A percentile compares a stretch with the other conserved stretches of the same genome.
Conservation (phyloP, 1,140 invertebrate genomes). For the Calephelis virginiensis region DNA sequence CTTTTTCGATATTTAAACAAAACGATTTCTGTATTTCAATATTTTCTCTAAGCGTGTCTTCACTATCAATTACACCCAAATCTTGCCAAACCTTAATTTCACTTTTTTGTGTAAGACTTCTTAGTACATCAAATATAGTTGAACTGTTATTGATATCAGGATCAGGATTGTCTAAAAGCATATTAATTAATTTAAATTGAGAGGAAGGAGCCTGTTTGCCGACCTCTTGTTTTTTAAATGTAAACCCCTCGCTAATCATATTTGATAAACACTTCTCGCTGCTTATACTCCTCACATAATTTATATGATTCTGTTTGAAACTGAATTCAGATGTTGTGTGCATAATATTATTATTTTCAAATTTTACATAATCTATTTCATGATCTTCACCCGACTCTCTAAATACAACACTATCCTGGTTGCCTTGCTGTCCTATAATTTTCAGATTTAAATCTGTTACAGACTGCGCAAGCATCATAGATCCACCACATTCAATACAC, state of each 20-base stretch:
- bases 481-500: slow-evolving; percentile 68
- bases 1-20: slow-evolving; percentile 53
- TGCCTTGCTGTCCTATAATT: slow-evolving; percentile 10
- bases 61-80: slow-evolving; percentile 54
- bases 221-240: neutral
- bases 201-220: neutral
- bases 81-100: slow-evolving; percentile 49
- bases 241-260: neutral
- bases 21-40: slow-evolving; percentile 38
- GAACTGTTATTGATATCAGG: slow-evolving; percentile 7
- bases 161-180: neutral
- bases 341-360: slow-evolving; percentile 4
- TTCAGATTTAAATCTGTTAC: slow-evolving; percentile 36
- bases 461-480: slow-evolving; percentile 59
- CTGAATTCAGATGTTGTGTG: neutral
- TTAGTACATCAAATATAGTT: slow-evolving; percentile 51
- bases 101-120: slow-evolving; percentile 45
- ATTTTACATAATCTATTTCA: slow-evolving; percentile 12
- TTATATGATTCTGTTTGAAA: neutral
- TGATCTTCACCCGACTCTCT: slow-evolving; percentile 7
- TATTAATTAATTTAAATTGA: neutral
- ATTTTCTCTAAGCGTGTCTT: slow-evolving; percentile 41
- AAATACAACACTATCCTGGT: slow-evolving; percentile 13
- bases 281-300: neutral
- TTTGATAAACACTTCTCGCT: neutral